Evolutionary conservation across 2,113 vertebrate species (phyloP), one percentile per base, ranked within the genome.

Genomic region (Daboia siamensis): DNA sequence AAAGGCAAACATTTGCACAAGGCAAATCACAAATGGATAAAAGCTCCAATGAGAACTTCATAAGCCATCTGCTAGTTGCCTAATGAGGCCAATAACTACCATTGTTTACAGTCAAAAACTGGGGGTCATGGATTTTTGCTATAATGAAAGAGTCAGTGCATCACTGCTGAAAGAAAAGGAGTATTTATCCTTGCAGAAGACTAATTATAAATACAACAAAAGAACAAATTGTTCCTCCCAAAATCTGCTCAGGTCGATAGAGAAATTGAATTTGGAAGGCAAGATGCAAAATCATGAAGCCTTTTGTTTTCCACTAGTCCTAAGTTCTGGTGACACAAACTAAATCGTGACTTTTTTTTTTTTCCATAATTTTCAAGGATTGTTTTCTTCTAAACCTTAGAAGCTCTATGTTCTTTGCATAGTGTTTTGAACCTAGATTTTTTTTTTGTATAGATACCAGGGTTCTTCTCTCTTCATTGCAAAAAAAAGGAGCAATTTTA

Each of bases 41-140:
- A 96, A 96, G 96, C 97, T 96, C 97, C 97, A 96, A 92, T 86
- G 96, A 98, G 97, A 97, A 97, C 97, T 97, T 95, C 95, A 96
- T 96, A 96, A 97, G 96, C 98, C 97, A 98, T 98, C 98, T 98
- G 97, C 97, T 96, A 94, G 96, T 95, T 97, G 97, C 96, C 97
- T 98, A 98, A 98, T 97, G 97, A 98, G 96, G 96, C 96, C 97
- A 94, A 96, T 97, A 97, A 97, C 97, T 96, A 96, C 96, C 96
- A 96, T 96, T 98, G 97, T 97, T 98, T 98, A 97, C 97, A 97
- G 96, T 96, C 94, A 94, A 97, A 97, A 97, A 97, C 95, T 91
- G 84, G 96, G 97, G 97, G 98, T 97, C 97, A 96, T 93, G 95
- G 95, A 94, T 97, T 96, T 96, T 97, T 97, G 96, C 96, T 97